Percentiles rank a stretch among this genome's conserved stretches.
These are phyloP conservation scores for Lates calcarifer DNA, from an alignment of 2,113 vertebrate species.

Conservation along the genomic window DNA sequence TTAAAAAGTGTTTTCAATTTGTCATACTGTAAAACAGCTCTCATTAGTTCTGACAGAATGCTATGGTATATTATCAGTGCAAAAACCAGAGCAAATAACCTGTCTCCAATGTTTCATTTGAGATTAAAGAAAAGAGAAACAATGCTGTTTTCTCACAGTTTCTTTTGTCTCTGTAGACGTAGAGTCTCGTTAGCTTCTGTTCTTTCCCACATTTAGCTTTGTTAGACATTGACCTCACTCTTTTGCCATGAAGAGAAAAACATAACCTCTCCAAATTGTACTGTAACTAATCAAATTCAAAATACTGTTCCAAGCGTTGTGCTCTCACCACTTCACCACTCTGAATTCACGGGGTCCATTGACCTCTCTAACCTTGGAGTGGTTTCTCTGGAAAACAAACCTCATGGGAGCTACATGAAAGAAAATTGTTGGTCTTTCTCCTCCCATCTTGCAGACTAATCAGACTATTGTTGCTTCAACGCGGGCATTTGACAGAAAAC, in stretches of 20 bases:
- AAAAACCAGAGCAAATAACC: slow-evolving; percentile 8
- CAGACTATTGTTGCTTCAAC: background rate
- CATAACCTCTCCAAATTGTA: background rate
- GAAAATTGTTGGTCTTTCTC: background rate
- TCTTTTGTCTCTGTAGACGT: slow-evolving; percentile 17
- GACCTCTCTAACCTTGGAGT: slow-evolving; percentile 19
- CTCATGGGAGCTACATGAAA: background rate
- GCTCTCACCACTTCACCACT: slow-evolving; percentile 4
- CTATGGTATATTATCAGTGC: background rate
- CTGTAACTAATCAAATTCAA: background rate
- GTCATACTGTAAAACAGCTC: slow-evolving; percentile 24
- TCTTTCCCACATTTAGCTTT: background rate
- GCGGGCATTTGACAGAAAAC: background rate
- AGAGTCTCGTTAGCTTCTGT: background rate
- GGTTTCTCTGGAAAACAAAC: background rate
- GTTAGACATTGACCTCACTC: slow-evolving; percentile 2
- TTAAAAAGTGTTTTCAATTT: slow-evolving; percentile 34
- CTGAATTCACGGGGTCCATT: slow-evolving; percentile 4
- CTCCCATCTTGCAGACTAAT: background rate
- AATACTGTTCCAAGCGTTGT: background rate
- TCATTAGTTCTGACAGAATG: slow-evolving; percentile 37
- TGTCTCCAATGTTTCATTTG: background rate
- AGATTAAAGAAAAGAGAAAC: background rate
- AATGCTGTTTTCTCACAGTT: background rate
- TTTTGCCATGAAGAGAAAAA: background rate